Evolutionary conservation across 2,888 invertebrate genomes (phyloP), one percentile per base, ranked within the genome.

Genomic region (Lasioglossum villosulum): DNA sequence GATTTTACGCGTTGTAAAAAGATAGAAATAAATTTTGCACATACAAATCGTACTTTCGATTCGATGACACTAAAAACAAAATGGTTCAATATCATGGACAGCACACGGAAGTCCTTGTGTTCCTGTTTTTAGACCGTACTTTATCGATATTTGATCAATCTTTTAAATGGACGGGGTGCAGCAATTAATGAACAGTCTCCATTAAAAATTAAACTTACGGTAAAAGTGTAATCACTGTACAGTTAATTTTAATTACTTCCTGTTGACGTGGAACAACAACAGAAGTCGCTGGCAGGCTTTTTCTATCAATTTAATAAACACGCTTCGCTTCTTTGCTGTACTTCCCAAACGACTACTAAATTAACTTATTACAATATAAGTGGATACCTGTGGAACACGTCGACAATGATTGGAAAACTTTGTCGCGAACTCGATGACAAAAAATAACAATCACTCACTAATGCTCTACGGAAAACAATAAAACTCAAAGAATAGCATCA

Each of bases 221-320:
- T 48, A 76, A 68, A 82, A 75, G 74, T 77, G 71, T 78, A 77
- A 75, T 82, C 70, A 71, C 39, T 45, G 34, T 34, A 39, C 63
- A 63, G 48, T 80, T 83, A 72, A 83, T 83, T 80, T 72, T 59
- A 71, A 83, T 83, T 75, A 75, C 80, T 10, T 30, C n/a, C 1
- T 30, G n/a, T 10, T 30, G 2, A 52, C 30, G 19, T 63, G 30
- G 23, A 52, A 34, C 68, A 71, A 39, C 37, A 27, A 73, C 59
- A 27, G 37, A 42, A 56, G 14, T 23, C 12, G 12, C 16, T 2
- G 30, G 27, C n/a, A 12, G 27, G 56, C 37, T 79, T 70, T 59
- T 71, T 73, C 78, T 42, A 59, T 72, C 71, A 63, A 84, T 63
- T 75, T 73, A 80, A 52, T 68, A 74, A 80, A 79, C 78, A 71